Base-by-base conservation (phyloP, 2,113 vertebrate species). In the Zeus faber region DNA sequence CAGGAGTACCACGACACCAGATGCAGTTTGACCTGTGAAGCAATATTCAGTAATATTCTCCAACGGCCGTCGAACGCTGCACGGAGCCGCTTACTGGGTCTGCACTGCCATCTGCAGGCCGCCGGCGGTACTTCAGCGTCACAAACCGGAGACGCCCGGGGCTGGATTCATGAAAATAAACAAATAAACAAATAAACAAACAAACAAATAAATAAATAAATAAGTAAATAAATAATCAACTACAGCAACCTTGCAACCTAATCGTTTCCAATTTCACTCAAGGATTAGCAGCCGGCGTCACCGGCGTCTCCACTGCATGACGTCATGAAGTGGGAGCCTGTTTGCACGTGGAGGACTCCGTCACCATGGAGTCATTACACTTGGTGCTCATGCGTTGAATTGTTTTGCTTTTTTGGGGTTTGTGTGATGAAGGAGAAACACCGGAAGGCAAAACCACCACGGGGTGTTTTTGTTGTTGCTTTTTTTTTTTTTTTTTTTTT, bases 71-170 rank as follows among this genome's bases (percentile, higher is more conserved):
- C 29, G 55, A 54, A 67, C 70, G 49, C 26, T n/a, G 43, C 49
- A 47, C 23, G 52, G 27, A 46, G 54, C 73, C 66, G 72, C 79
- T 79, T 58, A 73, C 81, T 79, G 79, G 86, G 82, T 90, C 87
- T 76, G 85, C 87, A 85, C 86, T 89, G 90, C 89, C 90, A 91
- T 91, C 90, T 90, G 84, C 85, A 91, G 90, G 85, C 51, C n/a
- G 14, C 25, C 47, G 17, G 10, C 45, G 48, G 76, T 57, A 82
- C 60, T 77, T n/a, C n/a, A n/a, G 56, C 77, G 40, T 4, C 6
- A 29, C 33, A 37, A 11, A 44, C 46, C 21, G 35, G 52, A 71
- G 27, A 9, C 4, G 27, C 4, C 27, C 8, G 27, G 9, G 9
- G 27, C 27, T n/a, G n/a, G n/a, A n/a, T 78, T 79, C 72, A 83